These are phyloP conservation scores for Corydoras maculifer DNA, from an alignment of 2,113 vertebrate species.

Conservation along the genomic window DNA sequence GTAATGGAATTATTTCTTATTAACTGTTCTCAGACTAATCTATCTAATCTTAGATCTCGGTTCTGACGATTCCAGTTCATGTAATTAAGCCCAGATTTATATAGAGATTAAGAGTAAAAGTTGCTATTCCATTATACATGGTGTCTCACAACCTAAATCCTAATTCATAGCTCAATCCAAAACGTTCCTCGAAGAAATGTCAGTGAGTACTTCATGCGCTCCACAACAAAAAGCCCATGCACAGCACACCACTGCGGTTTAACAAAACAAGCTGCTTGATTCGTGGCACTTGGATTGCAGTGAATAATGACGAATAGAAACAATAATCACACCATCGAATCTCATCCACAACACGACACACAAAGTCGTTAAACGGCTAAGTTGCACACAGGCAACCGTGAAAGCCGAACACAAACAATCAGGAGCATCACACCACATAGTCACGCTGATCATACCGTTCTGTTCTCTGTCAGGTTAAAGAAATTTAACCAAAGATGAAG, in stretches of 20 bases:
- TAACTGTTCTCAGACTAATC: no score
- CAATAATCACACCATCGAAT: slow-evolving; percentile 9
- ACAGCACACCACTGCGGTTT: slow-evolving; percentile 19
- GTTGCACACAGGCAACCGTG: slow-evolving; percentile 36
- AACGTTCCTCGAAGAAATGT: neutral
- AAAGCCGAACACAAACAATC: slow-evolving; percentile 38
- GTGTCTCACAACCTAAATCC: neutral
- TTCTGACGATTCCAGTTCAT: no score
- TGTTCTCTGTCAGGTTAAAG: neutral
- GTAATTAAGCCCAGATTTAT: no score
- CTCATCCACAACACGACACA: slow-evolving; percentile 21
- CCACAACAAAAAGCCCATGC: neutral
- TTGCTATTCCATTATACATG: no score
- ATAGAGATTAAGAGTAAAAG: no score
- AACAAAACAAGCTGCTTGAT: slow-evolving; percentile 25
- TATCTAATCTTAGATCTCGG: no score
- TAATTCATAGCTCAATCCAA: neutral
- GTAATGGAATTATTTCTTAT: no score
- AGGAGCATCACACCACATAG: slow-evolving; percentile 15
- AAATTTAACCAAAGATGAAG: neutral
- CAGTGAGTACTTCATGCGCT: slow-evolving; percentile 17
- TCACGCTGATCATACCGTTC: slow-evolving; percentile 30
- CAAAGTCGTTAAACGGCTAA: slow-evolving; percentile 22
- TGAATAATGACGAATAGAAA: neutral
- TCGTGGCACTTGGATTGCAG: neutral